Conservation (phyloP, 2,797 vertebrate genomes). For the Aplochiton taeniatus region DNA sequence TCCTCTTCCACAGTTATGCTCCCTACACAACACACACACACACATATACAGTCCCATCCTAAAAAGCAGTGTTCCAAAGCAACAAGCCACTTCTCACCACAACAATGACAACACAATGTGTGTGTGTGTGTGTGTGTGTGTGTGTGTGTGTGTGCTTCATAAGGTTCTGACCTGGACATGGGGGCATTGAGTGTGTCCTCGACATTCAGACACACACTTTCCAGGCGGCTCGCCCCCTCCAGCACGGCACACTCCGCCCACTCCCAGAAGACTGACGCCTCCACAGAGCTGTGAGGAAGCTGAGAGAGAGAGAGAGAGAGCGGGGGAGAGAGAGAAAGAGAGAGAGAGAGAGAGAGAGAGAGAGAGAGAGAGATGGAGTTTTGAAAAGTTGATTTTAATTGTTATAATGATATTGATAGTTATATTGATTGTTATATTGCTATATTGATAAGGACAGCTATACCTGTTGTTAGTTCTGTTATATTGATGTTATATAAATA, state of each 20-base stretch:
- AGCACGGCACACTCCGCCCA: slow-evolving; percentile 77
- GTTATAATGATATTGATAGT: background rate
- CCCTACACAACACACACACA: background rate
- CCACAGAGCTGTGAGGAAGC: slow-evolving; percentile 82
- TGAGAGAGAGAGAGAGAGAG: slow-evolving; percentile 46
- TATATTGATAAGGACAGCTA: background rate
- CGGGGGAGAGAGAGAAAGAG: background rate
- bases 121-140: background rate
- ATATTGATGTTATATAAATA: too few species aligned
- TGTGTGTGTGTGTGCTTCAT: background rate
- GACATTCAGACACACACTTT: slow-evolving; percentile 75
- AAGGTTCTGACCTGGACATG: slow-evolving; percentile 73
- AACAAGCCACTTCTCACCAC: slow-evolving; percentile 20
- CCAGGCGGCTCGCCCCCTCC: slow-evolving; percentile 69
- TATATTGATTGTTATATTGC: background rate
- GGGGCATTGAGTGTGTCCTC: slow-evolving; percentile 76
- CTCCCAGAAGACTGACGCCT: slow-evolving; percentile 80
- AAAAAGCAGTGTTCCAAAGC: too few species aligned
- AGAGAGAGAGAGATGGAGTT: background rate
- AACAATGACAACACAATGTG: slow-evolving; percentile 16
- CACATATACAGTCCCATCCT: background rate
- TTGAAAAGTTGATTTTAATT: too few species aligned
- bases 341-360: background rate
- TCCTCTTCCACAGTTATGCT: background rate
- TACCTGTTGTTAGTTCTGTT: too few species aligned